These are phyloP conservation scores for Oreochromis niloticus DNA, from an alignment of 2,113 vertebrate genomes.

Conservation along the genomic window DNA sequence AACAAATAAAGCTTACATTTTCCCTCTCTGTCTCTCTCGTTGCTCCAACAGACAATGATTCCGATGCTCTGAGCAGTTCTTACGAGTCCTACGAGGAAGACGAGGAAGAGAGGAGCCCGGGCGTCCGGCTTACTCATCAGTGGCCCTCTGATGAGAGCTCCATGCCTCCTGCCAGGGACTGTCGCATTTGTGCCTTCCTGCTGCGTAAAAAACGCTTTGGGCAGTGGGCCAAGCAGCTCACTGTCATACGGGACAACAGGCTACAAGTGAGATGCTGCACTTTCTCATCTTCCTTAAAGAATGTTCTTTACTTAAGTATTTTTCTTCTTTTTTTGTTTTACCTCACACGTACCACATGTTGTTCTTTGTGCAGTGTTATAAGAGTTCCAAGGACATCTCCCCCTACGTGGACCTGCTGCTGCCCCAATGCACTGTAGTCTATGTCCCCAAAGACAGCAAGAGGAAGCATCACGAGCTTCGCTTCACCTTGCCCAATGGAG, in stretches of 20 bases:
- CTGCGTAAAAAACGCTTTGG: conserved; percentile 96
- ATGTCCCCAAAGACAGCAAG: conserved; percentile 89
- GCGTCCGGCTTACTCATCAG: conserved; percentile 77
- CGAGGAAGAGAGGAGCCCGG: conserved; percentile 84
- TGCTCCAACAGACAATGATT: conserved; percentile 85
- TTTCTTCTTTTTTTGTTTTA: neutral
- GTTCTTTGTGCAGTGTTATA: conserved; percentile 82
- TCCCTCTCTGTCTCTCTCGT: neutral
- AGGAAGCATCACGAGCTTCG: conserved; percentile 94
- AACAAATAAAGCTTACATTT: neutral
- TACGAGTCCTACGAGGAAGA: conserved; percentile 98
- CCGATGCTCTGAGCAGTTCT: conserved; percentile 93
- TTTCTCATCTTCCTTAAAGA: neutral
- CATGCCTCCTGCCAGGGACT: conserved; percentile 86
- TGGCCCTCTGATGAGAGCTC: conserved; percentile 95
- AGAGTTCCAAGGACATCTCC: conserved; percentile 90
- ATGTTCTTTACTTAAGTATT: neutral
- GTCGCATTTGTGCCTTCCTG: conserved; percentile 91
- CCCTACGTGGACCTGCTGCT: conserved; percentile 86
- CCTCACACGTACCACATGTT: neutral
- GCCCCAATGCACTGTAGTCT: conserved; percentile 80
- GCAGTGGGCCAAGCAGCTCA: conserved; percentile 97
- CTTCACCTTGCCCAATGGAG: conserved; percentile 84
- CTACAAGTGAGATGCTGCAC: conserved; percentile 78
- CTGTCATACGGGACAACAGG: conserved; percentile 86